These are phyloP conservation scores for Matsumyia berberina DNA, from an alignment of 2,888 invertebrate genomes.

Conservation along the genomic window DNA sequence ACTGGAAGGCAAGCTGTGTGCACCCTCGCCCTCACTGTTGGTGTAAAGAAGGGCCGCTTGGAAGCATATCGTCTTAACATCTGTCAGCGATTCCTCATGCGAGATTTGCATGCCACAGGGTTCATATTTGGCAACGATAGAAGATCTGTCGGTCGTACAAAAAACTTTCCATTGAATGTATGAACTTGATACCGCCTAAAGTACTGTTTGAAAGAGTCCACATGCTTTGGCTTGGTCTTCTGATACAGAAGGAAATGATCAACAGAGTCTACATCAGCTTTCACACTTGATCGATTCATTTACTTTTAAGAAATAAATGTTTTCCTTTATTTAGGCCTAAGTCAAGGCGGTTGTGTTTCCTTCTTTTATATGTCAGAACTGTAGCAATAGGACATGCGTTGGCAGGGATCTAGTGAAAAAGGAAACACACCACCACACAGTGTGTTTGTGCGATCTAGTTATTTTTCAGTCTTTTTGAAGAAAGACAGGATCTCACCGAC, in stretches of 20 bases:
- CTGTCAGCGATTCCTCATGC: conserved; percentile 95
- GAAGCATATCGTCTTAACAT: conserved; percentile 95
- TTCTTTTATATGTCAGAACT: no score
- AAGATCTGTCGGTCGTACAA: conserved; percentile 98
- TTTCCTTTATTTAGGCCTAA: no score
- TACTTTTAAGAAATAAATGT: no score
- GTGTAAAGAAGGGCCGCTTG: conserved; percentile 99
- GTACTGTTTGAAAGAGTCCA: conserved; percentile 90
- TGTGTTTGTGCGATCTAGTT: no score
- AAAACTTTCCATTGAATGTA: conserved; percentile 99
- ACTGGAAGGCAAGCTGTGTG: conserved; percentile 98
- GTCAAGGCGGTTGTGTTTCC: no score
- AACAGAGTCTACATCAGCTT: no score
- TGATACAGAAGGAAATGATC: conserved; percentile 96
- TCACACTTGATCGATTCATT: no score
- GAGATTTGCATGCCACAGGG: conserved; percentile 97
- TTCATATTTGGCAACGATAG: conserved; percentile 98
- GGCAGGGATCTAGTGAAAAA: no score
- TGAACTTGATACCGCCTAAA: conserved; percentile 96
- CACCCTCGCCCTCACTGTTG: conserved; percentile 97
- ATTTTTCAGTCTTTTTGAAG: no score
- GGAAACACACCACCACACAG: no score
- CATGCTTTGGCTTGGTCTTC: conserved; percentile 88
- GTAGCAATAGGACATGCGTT: no score
- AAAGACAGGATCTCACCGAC: no score